Evolutionary conservation across 2,113 vertebrate species (phyloP).

Genomic region (Rallus limicola): DNA sequence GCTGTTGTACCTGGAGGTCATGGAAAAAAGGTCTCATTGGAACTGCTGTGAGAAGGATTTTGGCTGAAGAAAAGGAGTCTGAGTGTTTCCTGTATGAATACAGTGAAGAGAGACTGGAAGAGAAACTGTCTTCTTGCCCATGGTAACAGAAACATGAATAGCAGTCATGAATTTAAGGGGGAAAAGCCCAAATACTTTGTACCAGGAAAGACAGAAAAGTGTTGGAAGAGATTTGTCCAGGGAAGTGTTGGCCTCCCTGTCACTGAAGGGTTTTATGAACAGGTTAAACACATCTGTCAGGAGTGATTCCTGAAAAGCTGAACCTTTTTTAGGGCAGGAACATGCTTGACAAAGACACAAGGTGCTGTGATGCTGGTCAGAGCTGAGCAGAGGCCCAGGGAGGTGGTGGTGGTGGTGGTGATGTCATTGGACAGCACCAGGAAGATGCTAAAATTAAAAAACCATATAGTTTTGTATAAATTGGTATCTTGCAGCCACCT

Average conservation of each 20-base stretch:
- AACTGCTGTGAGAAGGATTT: neutral
- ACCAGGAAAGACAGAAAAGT: neutral
- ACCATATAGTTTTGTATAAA: neutral
- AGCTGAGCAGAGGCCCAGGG: neutral
- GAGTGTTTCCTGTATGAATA: neutral
- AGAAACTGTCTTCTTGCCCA: neutral
- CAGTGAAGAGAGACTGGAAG: neutral
- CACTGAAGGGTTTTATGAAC: neutral
- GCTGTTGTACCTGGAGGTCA: slow-evolving; percentile 16
- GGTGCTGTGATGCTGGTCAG: neutral
- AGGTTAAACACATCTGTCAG: neutral
- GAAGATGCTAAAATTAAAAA: neutral
- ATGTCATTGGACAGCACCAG: neutral
- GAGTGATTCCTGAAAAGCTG: neutral
- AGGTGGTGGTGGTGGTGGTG: neutral
- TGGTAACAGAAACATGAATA: neutral
- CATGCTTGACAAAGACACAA: neutral
- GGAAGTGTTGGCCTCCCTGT: neutral
- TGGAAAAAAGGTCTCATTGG: slow-evolving; percentile 26
- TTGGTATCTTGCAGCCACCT: neutral
- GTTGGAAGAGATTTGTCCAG: neutral
- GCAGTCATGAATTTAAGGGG: neutral
- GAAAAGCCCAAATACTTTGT: neutral
- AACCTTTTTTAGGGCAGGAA: neutral
- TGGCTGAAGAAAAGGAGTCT: neutral